Percentiles rank a stretch among this genome's conserved stretches.
These are phyloP conservation scores for Agelaius phoeniceus DNA, from an alignment of 2,113 vertebrate species.

Conservation along the genomic window DNA sequence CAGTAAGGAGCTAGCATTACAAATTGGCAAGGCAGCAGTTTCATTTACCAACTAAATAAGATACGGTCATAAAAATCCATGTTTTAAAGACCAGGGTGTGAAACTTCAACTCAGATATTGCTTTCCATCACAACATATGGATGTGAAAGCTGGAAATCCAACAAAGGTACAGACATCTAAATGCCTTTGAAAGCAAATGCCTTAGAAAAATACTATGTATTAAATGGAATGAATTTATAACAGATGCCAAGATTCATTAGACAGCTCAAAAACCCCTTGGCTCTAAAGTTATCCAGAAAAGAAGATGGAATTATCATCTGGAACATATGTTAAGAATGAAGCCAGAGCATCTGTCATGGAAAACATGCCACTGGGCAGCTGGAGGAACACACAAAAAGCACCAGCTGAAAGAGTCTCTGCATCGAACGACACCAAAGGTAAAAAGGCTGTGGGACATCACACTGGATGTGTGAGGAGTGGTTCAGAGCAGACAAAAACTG, in stretches of 20 bases:
- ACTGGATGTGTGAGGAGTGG: neutral
- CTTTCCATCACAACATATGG: constrained; percentile 54
- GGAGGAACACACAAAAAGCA: constrained; percentile 40
- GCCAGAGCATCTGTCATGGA: constrained; percentile 67
- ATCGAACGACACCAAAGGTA: neutral
- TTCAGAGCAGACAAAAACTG: neutral
- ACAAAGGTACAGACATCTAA: constrained; percentile 54
- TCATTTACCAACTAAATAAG: constrained; percentile 39
- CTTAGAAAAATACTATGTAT: constrained; percentile 63
- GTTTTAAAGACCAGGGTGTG: constrained; percentile 44
- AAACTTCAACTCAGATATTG: constrained; percentile 45
- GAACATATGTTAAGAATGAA: constrained; percentile 71
- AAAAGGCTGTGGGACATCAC: neutral
- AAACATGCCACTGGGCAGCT: constrained; percentile 69
- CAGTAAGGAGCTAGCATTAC: neutral
- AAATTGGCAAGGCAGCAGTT: constrained; percentile 24
- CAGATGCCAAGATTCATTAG: constrained; percentile 69
- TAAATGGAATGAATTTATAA: constrained; percentile 69
- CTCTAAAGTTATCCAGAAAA: constrained; percentile 70
- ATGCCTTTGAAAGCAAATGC: constrained; percentile 58
- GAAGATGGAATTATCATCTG: constrained; percentile 70
- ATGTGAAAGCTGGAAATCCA: constrained; percentile 60
- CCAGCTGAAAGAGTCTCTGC: constrained; percentile 17
- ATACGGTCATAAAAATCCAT: constrained; percentile 25
- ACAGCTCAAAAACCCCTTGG: constrained; percentile 68